Evolutionary conservation across 1,140 invertebrate genomes (phyloP).

Genomic region (Philopotamus ludificatus): DNA sequence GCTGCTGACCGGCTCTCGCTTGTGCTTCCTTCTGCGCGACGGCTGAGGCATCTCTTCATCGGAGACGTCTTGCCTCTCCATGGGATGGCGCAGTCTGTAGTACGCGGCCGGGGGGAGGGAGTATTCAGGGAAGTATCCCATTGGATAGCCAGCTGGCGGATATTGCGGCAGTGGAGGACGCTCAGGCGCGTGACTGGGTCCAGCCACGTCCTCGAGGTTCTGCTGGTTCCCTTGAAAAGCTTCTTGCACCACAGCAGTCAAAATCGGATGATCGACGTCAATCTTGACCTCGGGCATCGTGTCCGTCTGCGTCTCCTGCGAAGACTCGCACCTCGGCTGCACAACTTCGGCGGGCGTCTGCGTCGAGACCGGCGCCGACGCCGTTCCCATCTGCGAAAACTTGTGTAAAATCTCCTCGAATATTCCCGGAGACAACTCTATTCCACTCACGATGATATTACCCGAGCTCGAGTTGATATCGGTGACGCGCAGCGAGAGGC

Average conservation of each 20-base stretch:
- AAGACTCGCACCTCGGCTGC: slow-evolving; percentile 45
- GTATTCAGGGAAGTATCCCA: slow-evolving; percentile 58
- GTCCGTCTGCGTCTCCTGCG: slow-evolving; percentile 54
- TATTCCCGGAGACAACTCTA: slow-evolving; percentile 64
- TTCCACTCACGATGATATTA: slow-evolving; percentile 62
- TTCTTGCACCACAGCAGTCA: neutral
- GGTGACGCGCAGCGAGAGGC: slow-evolving; percentile 65
- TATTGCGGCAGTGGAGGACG: slow-evolving; percentile 59
- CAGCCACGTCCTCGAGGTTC: neutral
- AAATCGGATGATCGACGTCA: neutral
- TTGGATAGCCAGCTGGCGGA: slow-evolving; percentile 48
- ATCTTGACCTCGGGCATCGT: slow-evolving; percentile 10
- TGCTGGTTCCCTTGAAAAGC: slow-evolving; percentile 4
- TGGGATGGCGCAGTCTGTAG: slow-evolving; percentile 49
- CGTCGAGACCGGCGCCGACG: slow-evolving; percentile 25
- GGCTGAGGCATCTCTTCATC: slow-evolving; percentile 47
- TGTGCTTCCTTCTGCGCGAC: slow-evolving; percentile 48
- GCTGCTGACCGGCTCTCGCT: slow-evolving; percentile 52
- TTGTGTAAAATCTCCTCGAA: slow-evolving; percentile 62
- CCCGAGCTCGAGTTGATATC: slow-evolving; percentile 66
- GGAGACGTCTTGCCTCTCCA: slow-evolving; percentile 49
- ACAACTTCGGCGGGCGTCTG: slow-evolving; percentile 36
- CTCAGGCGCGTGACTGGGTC: slow-evolving; percentile 47
- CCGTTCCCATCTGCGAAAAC: slow-evolving; percentile 52
- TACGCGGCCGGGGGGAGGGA: slow-evolving; percentile 48